Conservation (phyloP, 2,797 vertebrate genomes). For the Channallabes apus region DNA sequence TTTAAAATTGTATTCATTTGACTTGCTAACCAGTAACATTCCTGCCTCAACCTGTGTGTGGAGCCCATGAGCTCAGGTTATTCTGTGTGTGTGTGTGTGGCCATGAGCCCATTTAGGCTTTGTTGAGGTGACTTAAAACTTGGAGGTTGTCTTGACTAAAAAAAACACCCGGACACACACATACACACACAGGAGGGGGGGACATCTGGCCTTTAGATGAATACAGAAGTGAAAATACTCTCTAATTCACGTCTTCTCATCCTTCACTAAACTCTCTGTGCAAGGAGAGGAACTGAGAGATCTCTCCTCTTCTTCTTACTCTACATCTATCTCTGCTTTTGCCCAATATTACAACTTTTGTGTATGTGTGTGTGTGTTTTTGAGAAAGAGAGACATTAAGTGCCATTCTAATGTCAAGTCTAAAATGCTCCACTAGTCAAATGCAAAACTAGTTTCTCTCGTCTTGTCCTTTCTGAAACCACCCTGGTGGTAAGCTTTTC, state of each 20-base stretch:
- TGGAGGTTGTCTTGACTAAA: background rate
- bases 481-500: slow-evolving; percentile 42
- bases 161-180: background rate
- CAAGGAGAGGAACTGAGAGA: slow-evolving; percentile 12
- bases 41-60: background rate
- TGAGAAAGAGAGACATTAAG: background rate
- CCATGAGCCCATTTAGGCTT: background rate
- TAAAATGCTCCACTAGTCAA: slow-evolving; percentile 13
- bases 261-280: slow-evolving; percentile 6
- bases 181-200: background rate
- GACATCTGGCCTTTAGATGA: slow-evolving; percentile 25
- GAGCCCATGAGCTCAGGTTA: background rate
- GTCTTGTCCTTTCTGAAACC: slow-evolving; percentile 27
- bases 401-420: background rate
- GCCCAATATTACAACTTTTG: slow-evolving; percentile 5
- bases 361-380: background rate
- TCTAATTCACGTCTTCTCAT: slow-evolving; percentile 33
- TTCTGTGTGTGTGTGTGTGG: slow-evolving; percentile 13
- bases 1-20: too few relatives aligned
- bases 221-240: slow-evolving; percentile 52
- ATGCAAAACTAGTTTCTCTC: slow-evolving; percentile 1
- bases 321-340: background rate
- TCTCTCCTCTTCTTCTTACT: slow-evolving; percentile 7
- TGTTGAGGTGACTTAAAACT: background rate
- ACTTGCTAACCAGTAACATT: background rate